Percentiles rank a stretch among this genome's conserved stretches.
Conservation (phyloP, 2,113 vertebrate genomes). For the Polypterus senegalus region DNA sequence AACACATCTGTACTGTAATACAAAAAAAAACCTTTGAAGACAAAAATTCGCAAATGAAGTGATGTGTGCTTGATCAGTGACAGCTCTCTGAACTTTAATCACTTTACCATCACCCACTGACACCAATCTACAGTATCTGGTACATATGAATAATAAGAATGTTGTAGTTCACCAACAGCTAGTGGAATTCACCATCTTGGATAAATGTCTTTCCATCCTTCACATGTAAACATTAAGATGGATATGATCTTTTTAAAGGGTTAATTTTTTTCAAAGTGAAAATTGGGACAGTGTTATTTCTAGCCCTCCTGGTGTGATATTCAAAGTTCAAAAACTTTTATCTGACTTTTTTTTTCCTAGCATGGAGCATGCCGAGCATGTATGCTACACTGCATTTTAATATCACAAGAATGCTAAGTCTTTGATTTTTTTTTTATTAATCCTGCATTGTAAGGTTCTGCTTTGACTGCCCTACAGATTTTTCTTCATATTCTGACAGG, state of each 20-base stretch:
- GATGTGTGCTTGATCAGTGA: conserved; percentile 37
- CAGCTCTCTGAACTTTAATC: too few species aligned
- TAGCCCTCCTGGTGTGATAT: conserved; percentile 13
- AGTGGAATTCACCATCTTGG: too few species aligned
- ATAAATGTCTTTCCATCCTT: too few species aligned
- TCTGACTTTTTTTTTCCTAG: not conserved
- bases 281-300: conserved; percentile 16
- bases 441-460: conserved; percentile 1
- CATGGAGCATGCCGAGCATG: conserved; percentile 11
- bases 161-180: too few species aligned
- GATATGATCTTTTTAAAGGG: not conserved
- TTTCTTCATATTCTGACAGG: too few species aligned
- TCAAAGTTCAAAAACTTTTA: conserved; percentile 11
- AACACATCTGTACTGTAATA: conserved; percentile 36
- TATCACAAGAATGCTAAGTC: conserved; percentile 19
- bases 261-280: conserved; percentile 12
- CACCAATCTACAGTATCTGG: too few species aligned
- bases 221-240: too few species aligned
- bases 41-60: conserved; percentile 35
- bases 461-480: conserved; percentile 16
- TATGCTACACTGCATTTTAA: conserved; percentile 19
- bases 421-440: conserved; percentile 21
- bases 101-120: too few species aligned
- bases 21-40: conserved; percentile 46
- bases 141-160: too few species aligned